Evolutionary conservation across 2,797 vertebrate genomes (phyloP), one percentile per base, ranked within the genome.

Genomic region (Falco columbarius): DNA sequence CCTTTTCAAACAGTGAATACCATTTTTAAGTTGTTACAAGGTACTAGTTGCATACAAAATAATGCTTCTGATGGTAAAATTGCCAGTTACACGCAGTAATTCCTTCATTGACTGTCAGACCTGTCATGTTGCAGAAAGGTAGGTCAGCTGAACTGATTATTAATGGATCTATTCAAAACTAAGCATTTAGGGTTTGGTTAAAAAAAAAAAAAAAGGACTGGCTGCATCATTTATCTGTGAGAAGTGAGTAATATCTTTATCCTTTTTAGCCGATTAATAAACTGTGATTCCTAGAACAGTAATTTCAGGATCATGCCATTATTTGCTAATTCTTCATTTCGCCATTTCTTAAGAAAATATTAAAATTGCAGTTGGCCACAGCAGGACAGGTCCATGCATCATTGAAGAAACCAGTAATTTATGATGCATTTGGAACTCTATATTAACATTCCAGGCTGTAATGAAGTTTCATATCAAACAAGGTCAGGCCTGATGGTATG

Each of bases 361-460:
- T 54, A 46, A 94, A 90, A 79, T 91, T 80, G 67, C 54, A 77
- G 15, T 46, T 82, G 88, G 91, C 91, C 89, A 80, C 86, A 96
- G 95, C 91, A 95, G 97, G 95, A 96, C 93, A 91, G 96, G 72
- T 75, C 93, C 95, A 96, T 96, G 96, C 91, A 96, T 97, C 96
- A 95, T 6, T 77, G 93, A 86, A 87, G 93, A 92, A 96, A 96
- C 65, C 91, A 89, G 80, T 96, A 95, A 97, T 97, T 97, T 95
- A 97, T 95, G 91, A 81, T 89, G 96, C 86, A 86, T 96, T 95
- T 91, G 85, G 83, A 95, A 72, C 73, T 90, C 90, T 56, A 12
- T 93, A 96, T 97, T 96, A 97, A 93, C 95, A 93, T 96, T 97
- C 62, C 79, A 90, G 83, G 34, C 95, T 79, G 73, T 93, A 97